phyloP scores from a whole-genome alignment of 2,888 invertebrate genomes.

The Rambutsinella grinnellia region DNA sequence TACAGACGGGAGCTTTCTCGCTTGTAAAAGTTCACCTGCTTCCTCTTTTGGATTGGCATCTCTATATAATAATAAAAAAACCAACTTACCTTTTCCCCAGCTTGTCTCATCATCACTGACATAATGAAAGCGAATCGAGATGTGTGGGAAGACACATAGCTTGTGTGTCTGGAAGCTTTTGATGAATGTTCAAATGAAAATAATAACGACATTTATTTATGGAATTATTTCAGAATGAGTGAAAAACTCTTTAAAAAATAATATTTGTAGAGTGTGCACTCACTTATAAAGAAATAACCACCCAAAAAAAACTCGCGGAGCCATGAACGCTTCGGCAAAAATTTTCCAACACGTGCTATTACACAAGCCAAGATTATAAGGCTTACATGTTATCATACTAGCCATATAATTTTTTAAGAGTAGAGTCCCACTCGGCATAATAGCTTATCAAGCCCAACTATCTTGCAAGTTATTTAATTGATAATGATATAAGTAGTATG shows the following conservation, averaged over 20 bases:
- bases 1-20: constrained; percentile 14
- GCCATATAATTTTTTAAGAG: background rate
- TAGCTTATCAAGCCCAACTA: constrained; percentile 9
- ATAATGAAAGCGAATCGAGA: too few relatives aligned
- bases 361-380: background rate
- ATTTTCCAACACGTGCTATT: background rate
- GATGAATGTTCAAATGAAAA: background rate
- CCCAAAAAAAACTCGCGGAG: background rate
- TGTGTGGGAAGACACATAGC: too few relatives aligned
- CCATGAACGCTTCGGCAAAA: background rate
- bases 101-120: too few relatives aligned
- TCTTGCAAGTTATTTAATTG: constrained; percentile 33
- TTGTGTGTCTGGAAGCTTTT: background rate
- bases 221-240: background rate
- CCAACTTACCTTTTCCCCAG: too few relatives aligned
- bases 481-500: constrained; percentile 1
- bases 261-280: too few relatives aligned
- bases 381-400: background rate
- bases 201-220: background rate
- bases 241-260: background rate
- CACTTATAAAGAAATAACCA: background rate
- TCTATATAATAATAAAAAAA: too few relatives aligned
- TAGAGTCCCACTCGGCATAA: background rate
- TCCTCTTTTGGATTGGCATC: constrained; percentile 32
- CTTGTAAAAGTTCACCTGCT: constrained; percentile 41